Base-by-base conservation (phyloP, 2,113 vertebrate genomes). In the Felis catus region DNA sequence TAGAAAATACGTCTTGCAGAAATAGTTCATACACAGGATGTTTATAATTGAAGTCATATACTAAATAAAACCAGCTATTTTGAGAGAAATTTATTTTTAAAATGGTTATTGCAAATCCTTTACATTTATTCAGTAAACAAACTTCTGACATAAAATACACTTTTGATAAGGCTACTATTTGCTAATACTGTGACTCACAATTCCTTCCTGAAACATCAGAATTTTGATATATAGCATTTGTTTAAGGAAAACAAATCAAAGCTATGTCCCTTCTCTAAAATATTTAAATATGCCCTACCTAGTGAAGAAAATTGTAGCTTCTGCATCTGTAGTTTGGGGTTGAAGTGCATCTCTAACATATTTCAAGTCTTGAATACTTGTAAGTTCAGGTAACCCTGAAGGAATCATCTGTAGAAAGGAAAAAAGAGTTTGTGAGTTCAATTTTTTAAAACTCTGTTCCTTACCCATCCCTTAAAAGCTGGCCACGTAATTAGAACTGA, bases 251-350 rank as follows among this genome's bases (percentile, higher is more conserved):
- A 84, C 15, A 76, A 70, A 89, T 65, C 15, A 96, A 97, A 92
- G 55, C 63, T 70, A 63, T 41, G 16, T 78, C 74, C 16, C 48
- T 55, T 94, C 41, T 88, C 87, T 31, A 96, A n/a, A 31, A 68
- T 19, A 91, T 6, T 93, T 97, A 93, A 85, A 73, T 36, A 97
- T 66, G 41, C 53, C 66, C 65, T 98, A 99, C 99, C 99, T 99
- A 0, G 99, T 99, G 96, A 99, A 99, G 98, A 99, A 99, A 98
- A 99, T 99, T 5, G 99, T 99, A 86, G 99, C 99, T 98, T 99
- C 99, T 41, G 99, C 99, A 79, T 99, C 99, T 61, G 99, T 99
- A 97, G 99, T 99, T 98, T 99, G 99, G 0, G 99, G 99, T 95
- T 99, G 99, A 92, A 99, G 99, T 68, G 99, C 99, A 96, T 99